phyloP scores from a whole-genome alignment of 1,140 invertebrate genomes.

The Doryteuthis pealeii region DNA sequence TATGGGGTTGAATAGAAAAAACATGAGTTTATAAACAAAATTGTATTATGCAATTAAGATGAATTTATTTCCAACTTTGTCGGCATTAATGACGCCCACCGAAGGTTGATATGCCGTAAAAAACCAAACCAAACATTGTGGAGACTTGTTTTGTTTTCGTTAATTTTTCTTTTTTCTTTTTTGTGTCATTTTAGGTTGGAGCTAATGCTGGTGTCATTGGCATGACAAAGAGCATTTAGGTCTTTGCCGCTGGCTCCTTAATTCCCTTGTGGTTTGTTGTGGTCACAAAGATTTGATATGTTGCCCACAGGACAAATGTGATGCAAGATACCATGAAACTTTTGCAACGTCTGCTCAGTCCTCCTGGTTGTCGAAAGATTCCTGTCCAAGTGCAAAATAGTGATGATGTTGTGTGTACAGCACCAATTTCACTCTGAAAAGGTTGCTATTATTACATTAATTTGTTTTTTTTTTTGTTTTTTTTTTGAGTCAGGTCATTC shows the following conservation, averaged over 20 bases:
- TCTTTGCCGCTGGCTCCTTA: constrained; percentile 92
- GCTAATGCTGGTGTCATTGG: constrained; percentile 98
- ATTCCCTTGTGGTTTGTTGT: constrained; percentile 99
- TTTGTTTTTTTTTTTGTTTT: no score
- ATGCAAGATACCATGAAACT: constrained; percentile 92
- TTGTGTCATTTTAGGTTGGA: constrained; percentile 71
- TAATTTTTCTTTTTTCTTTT: no score
- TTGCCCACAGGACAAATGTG: constrained; percentile 98
- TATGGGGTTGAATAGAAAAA: no score
- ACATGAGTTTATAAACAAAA: no score
- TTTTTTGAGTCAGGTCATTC: no score
- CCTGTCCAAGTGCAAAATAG: constrained; percentile 90
- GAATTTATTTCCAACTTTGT: no score
- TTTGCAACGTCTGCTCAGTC: constrained; percentile 91
- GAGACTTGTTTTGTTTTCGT: no score
- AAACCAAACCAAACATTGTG: no score
- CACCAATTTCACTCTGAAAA: constrained; percentile 99
- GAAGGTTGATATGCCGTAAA: no score
- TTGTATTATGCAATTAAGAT: no score
- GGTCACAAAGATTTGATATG: constrained; percentile 97
- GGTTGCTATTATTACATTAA: no score
- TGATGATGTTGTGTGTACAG: constrained; percentile 95
- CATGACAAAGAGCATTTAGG: constrained; percentile 98
- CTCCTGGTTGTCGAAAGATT: constrained; percentile 95
- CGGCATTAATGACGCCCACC: no score